A percentile compares a stretch with the other conserved stretches of the same genome.
Conservation (phyloP, 2,888 invertebrate species). For the Nomada goodeniana region DNA sequence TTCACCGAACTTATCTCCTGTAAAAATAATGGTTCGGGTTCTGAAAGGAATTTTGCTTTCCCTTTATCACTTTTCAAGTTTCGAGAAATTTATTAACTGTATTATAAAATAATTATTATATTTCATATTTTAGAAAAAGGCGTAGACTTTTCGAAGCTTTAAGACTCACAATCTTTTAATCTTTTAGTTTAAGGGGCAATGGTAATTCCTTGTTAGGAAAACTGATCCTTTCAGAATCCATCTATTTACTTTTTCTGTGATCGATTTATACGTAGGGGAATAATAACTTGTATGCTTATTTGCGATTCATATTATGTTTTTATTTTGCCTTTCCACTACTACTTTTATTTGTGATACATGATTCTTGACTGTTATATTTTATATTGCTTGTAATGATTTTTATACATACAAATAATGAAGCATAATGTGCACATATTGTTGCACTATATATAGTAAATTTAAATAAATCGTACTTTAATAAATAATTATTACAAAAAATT, state of each 20-base stretch:
- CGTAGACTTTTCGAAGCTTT: not conserved
- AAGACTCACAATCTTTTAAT: not conserved
- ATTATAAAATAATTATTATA: not conserved
- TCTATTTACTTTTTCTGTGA: constrained; percentile 12
- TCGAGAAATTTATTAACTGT: not conserved
- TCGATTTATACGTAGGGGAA: constrained; percentile 17
- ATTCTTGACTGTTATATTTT: constrained; percentile 12
- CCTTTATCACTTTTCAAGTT: not conserved
- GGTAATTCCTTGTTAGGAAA: not conserved
- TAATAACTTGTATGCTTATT: constrained; percentile 14
- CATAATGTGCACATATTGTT: constrained; percentile 17
- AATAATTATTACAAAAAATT: constrained; percentile 22
- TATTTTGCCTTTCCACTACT: constrained; percentile 1
- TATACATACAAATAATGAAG: constrained; percentile 6
- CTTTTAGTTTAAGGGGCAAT: not conserved
- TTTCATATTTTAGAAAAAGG: not conserved
- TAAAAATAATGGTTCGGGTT: constrained; percentile 11
- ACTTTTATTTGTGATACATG: not conserved
- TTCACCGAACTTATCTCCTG: constrained; percentile 45
- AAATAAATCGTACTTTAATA: constrained; percentile 25
- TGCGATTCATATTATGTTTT: constrained; percentile 4
- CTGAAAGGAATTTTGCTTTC: constrained; percentile 1
- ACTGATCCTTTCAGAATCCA: constrained; percentile 20
- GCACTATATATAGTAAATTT: constrained; percentile 6
- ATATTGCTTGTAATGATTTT: constrained; percentile 7